Base-by-base conservation (phyloP, 2,797 vertebrate species). In the Alca torda region DNA sequence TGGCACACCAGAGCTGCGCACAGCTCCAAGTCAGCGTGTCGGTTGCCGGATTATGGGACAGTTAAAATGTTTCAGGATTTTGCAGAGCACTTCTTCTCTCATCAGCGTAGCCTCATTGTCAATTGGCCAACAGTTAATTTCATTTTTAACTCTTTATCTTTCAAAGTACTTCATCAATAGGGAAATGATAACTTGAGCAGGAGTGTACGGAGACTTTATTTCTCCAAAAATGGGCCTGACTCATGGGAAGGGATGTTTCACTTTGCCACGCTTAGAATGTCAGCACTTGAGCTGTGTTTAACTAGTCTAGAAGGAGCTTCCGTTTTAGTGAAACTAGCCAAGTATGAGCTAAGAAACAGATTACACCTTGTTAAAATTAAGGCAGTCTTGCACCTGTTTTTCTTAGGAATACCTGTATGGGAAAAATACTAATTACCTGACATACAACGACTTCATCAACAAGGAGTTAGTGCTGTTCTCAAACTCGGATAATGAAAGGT, bases 401-500 rank as follows among this genome's bases (percentile, higher is more conserved):
- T 50, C 59, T 68, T 95, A 99, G 99, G 99, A 99, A 33, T 99
- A 99, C 95, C 97, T 99, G 20, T 99, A 99, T 31, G 99, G 99
- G 48, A 98, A 99, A 95, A 10, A 97, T 60, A 99, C 99, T 5
- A 98, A 91, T 59, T 98, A 97, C n/a, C 98, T 99, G 89, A 99
- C 99, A 7, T 99, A 99, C 97, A 99, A 99, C 12, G 98, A 99
- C 93, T 99, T 99, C 94, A 98, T 99, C 97, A 99, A 99, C 98
- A 99, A 99, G 97, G 99, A 99, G 96, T 98, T 99, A 89, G 99
- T 99, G 35, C 98, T 99, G 48, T 99, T 99, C 98, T 99, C 99
- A 90, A 99, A 99, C 97, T 99, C 99, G 6, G 99, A 99, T 97
- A 99, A 99, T 7, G 99, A 99, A 93, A 98, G 99, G 90, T 99